A percentile compares a stretch with the other conserved stretches of the same genome.
Evolutionary conservation across 2,113 vertebrate species (phyloP).

Genomic region (Elanoides forficatus): DNA sequence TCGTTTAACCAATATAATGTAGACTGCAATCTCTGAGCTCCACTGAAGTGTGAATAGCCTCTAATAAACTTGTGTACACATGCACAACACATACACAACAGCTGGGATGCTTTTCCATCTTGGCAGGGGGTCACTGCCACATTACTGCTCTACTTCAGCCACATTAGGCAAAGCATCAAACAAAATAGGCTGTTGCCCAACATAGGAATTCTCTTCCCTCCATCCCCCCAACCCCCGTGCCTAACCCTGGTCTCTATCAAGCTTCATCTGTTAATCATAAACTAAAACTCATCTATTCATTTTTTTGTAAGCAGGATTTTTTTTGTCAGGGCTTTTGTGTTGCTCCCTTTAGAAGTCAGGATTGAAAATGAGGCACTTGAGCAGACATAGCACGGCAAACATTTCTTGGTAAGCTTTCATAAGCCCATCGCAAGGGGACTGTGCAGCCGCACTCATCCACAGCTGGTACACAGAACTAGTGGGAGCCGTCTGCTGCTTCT

Average conservation of each 20-base stretch:
- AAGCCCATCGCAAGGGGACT: background rate
- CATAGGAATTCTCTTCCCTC: background rate
- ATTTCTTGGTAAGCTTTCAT: background rate
- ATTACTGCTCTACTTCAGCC: background rate
- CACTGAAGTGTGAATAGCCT: slow-evolving; percentile 44
- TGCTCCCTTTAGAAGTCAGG: background rate
- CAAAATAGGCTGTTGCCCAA: background rate
- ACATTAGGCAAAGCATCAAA: slow-evolving; percentile 28
- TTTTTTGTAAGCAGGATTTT: background rate
- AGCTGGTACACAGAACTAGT: background rate
- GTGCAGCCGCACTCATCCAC: background rate
- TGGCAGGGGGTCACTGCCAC: slow-evolving; percentile 47
- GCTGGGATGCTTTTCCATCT: slow-evolving; percentile 35
- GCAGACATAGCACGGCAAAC: background rate
- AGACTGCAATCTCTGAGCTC: slow-evolving; percentile 28
- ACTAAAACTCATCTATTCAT: background rate
- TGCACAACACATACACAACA: slow-evolving; percentile 55
- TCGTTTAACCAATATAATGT: slow-evolving; percentile 49
- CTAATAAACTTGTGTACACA: slow-evolving; percentile 57
- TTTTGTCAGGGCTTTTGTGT: background rate
- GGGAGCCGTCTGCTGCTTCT: background rate
- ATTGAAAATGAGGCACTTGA: background rate
- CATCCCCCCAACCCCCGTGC: background rate
- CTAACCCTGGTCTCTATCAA: background rate
- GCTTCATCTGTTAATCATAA: background rate